A percentile compares a stretch with the other conserved stretches of the same genome.
phyloP scores from a whole-genome alignment of 2,888 invertebrate genomes.

The Microchrysa polita region DNA sequence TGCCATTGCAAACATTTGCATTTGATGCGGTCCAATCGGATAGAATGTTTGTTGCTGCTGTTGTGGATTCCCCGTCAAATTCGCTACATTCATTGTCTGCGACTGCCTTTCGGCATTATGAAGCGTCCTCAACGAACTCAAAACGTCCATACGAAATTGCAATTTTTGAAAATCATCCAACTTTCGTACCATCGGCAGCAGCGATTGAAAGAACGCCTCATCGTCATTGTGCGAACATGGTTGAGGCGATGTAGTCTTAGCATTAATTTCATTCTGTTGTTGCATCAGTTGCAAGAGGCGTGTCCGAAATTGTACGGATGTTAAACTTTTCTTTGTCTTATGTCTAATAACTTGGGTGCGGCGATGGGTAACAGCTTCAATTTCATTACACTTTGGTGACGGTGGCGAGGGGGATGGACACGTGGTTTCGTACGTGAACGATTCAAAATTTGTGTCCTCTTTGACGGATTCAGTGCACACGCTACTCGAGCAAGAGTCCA shows the following conservation, averaged over 20 bases:
- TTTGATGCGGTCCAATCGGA: conserved; percentile 19
- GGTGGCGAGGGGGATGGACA: conserved; percentile 2
- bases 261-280: conserved; percentile 16
- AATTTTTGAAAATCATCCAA: conserved; percentile 29
- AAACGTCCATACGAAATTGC: conserved; percentile 35
- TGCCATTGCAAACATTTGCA: conserved; percentile 23
- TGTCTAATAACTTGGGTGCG: neutral
- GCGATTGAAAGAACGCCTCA: conserved; percentile 25
- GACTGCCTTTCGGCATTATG: neutral
- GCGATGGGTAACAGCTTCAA: neutral
- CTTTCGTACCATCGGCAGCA: conserved; percentile 19
- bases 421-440: neutral
- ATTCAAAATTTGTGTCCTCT: conserved; percentile 21
- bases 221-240: conserved; percentile 22
- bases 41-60: conserved; percentile 14
- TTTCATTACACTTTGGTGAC: neutral
- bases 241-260: neutral
- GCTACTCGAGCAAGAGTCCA: neutral
- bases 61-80: neutral
- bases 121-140: conserved; percentile 7
- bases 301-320: conserved; percentile 19
- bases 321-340: neutral
- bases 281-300: conserved; percentile 6
- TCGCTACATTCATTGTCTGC: neutral
- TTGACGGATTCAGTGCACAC: neutral